Evolutionary conservation across 2,797 vertebrate genomes (phyloP).

Genomic region (Spatula versicolor): DNA sequence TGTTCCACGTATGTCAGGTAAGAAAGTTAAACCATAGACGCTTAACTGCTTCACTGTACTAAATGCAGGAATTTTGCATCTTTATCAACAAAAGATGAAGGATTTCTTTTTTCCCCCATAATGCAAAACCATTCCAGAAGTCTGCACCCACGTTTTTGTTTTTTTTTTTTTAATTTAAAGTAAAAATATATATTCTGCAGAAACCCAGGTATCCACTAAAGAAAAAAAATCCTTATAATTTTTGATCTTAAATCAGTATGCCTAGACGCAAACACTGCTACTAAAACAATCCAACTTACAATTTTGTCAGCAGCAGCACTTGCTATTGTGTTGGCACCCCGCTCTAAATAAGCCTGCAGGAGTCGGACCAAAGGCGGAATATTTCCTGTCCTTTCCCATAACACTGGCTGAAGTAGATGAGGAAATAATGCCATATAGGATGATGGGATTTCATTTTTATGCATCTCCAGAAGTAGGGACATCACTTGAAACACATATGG

Average conservation of each 20-base stretch:
- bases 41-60: not conserved
- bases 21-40: not conserved
- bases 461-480: constrained; percentile 98
- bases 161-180: not conserved
- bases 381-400: constrained; percentile 97
- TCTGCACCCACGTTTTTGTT: not conserved
- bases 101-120: not conserved
- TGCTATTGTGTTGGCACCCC: constrained; percentile 89
- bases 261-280: not conserved
- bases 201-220: not conserved
- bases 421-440: constrained; percentile 98
- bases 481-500: constrained; percentile 99
- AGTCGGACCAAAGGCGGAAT: constrained; percentile 96
- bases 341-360: constrained; percentile 94
- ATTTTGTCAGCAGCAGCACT: constrained; percentile 92
- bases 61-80: not conserved
- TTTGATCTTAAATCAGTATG: not conserved
- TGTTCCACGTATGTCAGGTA: not conserved
- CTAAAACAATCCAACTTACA: constrained; percentile 78
- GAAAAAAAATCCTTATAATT: not conserved
- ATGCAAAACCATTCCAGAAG: not conserved
- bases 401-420: constrained; percentile 93
- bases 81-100: not conserved
- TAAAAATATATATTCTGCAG: not conserved
- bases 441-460: constrained; percentile 89